phyloP scores from a whole-genome alignment of 2,113 vertebrate genomes.

The Pseudonaja textilis region DNA sequence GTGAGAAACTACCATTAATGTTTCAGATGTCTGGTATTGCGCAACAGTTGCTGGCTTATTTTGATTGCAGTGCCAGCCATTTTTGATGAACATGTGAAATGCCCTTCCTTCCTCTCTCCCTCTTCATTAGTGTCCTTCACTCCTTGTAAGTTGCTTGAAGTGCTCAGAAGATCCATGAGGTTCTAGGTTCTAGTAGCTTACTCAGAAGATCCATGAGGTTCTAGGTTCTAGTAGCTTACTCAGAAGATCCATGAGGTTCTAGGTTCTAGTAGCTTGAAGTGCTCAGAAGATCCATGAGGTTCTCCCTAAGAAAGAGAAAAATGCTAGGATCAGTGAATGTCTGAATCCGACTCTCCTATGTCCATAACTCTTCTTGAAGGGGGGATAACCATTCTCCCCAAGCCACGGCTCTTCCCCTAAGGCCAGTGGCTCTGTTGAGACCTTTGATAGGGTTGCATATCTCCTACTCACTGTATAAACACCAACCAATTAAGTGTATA shows the following conservation, averaged over 20 bases:
- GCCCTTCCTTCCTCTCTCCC: background rate
- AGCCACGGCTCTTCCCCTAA: constrained; percentile 17
- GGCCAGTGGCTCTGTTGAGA: background rate
- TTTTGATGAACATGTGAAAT: background rate
- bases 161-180: too few species aligned
- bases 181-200: too few species aligned
- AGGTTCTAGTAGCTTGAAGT: background rate
- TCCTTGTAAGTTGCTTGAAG: too few species aligned
- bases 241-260: too few species aligned
- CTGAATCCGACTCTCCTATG: background rate
- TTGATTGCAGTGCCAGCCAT: background rate
- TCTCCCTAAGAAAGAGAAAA: background rate
- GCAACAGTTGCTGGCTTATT: background rate
- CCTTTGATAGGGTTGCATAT: constrained; percentile 29
- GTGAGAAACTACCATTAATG: background rate
- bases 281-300: background rate
- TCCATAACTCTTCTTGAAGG: background rate
- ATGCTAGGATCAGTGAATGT: too few species aligned
- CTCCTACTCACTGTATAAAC: constrained; percentile 60
- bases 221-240: too few species aligned
- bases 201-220: too few species aligned
- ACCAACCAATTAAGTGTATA: constrained; percentile 64
- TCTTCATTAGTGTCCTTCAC: too few species aligned
- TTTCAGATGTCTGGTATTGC: background rate
- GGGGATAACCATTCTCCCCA: background rate